These are phyloP conservation scores for Chloroclystis v-ata DNA, from an alignment of 2,888 invertebrate genomes.

Conservation along the genomic window DNA sequence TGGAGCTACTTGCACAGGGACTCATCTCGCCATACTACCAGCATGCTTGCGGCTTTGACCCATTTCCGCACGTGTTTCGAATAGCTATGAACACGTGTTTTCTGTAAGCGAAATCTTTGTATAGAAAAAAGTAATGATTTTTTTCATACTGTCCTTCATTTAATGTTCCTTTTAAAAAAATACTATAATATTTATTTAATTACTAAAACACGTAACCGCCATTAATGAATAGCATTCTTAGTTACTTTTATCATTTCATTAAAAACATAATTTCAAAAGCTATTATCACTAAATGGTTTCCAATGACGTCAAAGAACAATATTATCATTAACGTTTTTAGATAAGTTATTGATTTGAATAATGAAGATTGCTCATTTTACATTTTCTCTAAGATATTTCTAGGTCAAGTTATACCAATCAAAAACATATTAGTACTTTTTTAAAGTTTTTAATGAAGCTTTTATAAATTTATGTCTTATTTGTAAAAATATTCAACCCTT, in stretches of 20 bases:
- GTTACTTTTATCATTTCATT: background rate
- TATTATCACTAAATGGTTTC: background rate
- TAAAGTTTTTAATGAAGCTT: no score
- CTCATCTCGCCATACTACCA: background rate
- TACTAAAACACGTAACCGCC: background rate
- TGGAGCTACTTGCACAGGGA: no score
- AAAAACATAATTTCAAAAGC: background rate
- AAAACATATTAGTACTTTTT: no score
- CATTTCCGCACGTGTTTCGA: slow-evolving; percentile 15
- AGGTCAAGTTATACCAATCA: no score
- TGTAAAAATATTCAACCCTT: no score
- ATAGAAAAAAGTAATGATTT: no score
- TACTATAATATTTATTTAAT: no score
- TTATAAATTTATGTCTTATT: no score
- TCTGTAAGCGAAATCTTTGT: slow-evolving; percentile 7
- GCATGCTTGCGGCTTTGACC: slow-evolving; percentile 5
- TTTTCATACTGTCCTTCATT: no score
- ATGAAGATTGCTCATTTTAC: no score
- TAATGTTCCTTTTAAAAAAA: no score
- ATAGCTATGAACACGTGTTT: slow-evolving; percentile 2
- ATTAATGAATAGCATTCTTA: background rate
- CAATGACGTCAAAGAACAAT: background rate
- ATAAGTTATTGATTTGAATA: background rate
- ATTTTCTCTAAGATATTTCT: no score
- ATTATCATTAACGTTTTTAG: background rate